Conservation (phyloP, 2,888 invertebrate species). For the Chirona hameri region DNA sequence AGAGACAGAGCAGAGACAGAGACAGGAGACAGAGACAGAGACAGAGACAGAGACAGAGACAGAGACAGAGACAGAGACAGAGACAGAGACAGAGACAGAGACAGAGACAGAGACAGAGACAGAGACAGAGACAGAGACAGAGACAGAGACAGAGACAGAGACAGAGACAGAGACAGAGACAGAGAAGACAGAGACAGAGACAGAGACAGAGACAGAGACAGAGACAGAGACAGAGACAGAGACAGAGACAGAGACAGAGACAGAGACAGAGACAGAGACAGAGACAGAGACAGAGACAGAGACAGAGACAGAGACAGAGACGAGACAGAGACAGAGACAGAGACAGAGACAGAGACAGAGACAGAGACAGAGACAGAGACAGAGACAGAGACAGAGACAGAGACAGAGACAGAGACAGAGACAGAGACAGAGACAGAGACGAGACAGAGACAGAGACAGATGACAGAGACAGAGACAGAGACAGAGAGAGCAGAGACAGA, state of each 20-base stretch:
- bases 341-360: too few species aligned
- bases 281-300: neutral
- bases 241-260: neutral
- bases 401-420: slow-evolving; percentile 2
- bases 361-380: neutral
- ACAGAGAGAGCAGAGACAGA: too few species aligned
- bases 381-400: neutral
- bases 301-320: too few species aligned
- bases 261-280: slow-evolving; percentile 22
- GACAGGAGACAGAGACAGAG: too few species aligned
- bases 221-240: slow-evolving; percentile 25
- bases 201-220: too few species aligned
- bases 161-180: slow-evolving; percentile 25
- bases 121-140: slow-evolving; percentile 50
- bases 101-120: slow-evolving; percentile 33
- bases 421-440: neutral
- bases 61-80: slow-evolving; percentile 1
- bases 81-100: slow-evolving; percentile 35
- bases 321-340: too few species aligned
- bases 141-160: slow-evolving; percentile 55
- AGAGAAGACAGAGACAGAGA: too few species aligned
- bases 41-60: slow-evolving; percentile 1
- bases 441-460: too few species aligned
- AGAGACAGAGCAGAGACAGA: too few species aligned
- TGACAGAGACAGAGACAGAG: too few species aligned